A percentile compares a stretch with the other conserved stretches of the same genome.
phyloP scores from a whole-genome alignment of 2,888 invertebrate species.

The Mongoloraphidia duomilia region DNA sequence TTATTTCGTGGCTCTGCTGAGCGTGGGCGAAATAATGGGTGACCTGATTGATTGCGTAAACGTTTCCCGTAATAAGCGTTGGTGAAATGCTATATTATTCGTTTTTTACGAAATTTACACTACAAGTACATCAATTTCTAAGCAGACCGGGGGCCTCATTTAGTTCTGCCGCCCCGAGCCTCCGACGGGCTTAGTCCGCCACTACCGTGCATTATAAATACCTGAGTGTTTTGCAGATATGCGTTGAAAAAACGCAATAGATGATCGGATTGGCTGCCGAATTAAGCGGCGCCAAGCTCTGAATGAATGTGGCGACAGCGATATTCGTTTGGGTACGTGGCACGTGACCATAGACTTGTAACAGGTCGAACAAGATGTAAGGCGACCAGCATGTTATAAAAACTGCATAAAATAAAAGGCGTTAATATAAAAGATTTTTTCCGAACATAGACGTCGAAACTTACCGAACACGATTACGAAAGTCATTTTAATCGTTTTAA shows the following conservation, averaged over 20 bases:
- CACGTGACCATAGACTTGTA: conserved; percentile 76
- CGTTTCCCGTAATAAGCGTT: too few species aligned
- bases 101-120: too few species aligned
- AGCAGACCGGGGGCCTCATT: too few species aligned
- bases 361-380: conserved; percentile 80
- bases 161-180: too few species aligned
- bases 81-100: too few species aligned
- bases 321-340: conserved; percentile 65
- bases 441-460: neutral
- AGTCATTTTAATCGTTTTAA: conserved; percentile 92
- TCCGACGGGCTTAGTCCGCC: too few species aligned
- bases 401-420: conserved; percentile 40
- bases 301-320: conserved; percentile 79
- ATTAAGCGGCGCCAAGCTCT: conserved; percentile 82
- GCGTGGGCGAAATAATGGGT: too few species aligned
- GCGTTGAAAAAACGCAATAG: conserved; percentile 84
- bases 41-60: too few species aligned
- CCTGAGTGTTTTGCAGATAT: conserved; percentile 74
- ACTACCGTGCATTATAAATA: conserved; percentile 35
- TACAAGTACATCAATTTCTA: too few species aligned
- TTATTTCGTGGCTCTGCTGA: too few species aligned
- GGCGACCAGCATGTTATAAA: conserved; percentile 93
- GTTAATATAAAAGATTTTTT: neutral
- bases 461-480: conserved; percentile 72
- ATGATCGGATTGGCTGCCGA: conserved; percentile 90